Base-by-base conservation (phyloP, 2,888 invertebrate genomes). In the Zygogramma bicolorata region DNA sequence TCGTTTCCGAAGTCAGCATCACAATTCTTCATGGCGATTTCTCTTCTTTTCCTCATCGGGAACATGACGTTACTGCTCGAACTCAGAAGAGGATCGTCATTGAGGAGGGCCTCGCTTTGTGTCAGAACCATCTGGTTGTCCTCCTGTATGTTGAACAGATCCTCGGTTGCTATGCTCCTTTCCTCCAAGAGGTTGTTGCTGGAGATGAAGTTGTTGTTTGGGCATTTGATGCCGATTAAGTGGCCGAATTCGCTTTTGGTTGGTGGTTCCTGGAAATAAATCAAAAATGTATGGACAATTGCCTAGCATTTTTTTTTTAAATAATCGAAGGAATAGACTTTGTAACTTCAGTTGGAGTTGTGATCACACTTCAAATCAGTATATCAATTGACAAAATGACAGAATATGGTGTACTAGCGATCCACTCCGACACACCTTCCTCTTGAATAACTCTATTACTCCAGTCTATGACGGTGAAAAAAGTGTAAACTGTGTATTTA, bases 61-160 rank as follows among this genome's bases (percentile, higher is more conserved):
- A 75, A 79, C 65, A 77, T 74, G n/a, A 75, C 29, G 2, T 46
- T 75, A 57, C 74, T 79, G 65, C 77, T 79, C 34, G 81, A 79
- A 63, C 80, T 77, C 38, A 86, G 73, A 34, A 85, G 71, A 3
- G 85, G 86, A 75, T 87, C 87, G 49, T 85, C 84, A 63, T 83
- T 82, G n/a, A 86, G 73, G 1, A 87, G 75, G 0, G 86, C 87
- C 29, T 89, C 89, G 49, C 84, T 84, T 74, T 89, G 88, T 0
- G 86, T 85, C 10, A 89, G 70, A 3, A 89, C 86, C 29, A 89
- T 78, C 68, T 89, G 88, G 76, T 89, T 89, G 22, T 83, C 74
- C 13, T 75, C 73, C 38, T 53, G 60, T 57, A 63, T 38, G 13
- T 69, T 73, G 62, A 77, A 74, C n/a, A 72, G 46, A 10, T 42